Evolutionary conservation across 2,113 vertebrate species (phyloP), one percentile per base, ranked within the genome.

Genomic region (Terrapene triunguis): DNA sequence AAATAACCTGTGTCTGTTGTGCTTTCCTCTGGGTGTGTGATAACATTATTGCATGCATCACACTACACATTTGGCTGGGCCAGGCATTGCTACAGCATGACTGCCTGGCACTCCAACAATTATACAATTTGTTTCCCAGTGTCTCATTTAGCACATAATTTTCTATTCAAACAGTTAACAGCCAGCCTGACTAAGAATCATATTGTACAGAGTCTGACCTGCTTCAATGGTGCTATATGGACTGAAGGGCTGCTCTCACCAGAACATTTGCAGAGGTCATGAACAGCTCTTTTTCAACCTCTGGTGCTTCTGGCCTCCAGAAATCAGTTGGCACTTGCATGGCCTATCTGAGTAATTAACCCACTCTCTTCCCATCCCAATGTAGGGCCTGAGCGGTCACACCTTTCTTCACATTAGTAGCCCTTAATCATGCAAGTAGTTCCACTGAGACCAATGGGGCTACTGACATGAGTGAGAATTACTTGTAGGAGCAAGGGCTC

Each of bases 131-230:
- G 88, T 62, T 92, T 91, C 86, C 54, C 53, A 22, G 87, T 47
- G 85, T 74, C 90, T 89, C 89, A 88, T 96, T 97, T 94, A 95
- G 79, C 92, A 35, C 78, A 89, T 65, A 16, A 92, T 95, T 93
- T 96, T 85, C 85, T 85, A 79, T 88, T 91, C 27, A 88, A 97
- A 84, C 92, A 95, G 78, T 89, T 29, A 42, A 74, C 32, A 84
- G 65, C 93, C 81, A 87, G 84, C 51, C 92, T 93, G 92, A 8
- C 22, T 35, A 24, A 84, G 57, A 59, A 3, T 2, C 89, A 82
- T 65, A 38, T 80, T 57, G 42, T 27, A 80, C 92, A 78, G 83
- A 80, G n/a, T 65, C 74, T 54, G 93, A 85, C 80, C 65, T 11
- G 44, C 7, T 12, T 0, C 0, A 44, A 78, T 55, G 54, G 50